Conservation (phyloP, 2,113 vertebrate genomes). For the Nansenia antarctica region DNA sequence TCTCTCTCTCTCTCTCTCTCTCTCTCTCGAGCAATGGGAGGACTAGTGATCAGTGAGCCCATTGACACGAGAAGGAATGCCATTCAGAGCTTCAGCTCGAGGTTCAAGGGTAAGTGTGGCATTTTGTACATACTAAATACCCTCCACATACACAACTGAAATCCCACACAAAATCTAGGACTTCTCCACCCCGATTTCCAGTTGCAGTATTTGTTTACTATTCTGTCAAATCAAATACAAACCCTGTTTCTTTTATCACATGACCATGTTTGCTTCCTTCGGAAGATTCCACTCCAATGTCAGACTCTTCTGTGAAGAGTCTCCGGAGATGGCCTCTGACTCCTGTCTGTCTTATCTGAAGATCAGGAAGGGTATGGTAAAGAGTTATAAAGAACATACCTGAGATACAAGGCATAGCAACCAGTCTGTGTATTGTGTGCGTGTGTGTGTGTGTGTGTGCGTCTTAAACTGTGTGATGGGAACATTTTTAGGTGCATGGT, state of each 20-base stretch:
- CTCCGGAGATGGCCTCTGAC: constrained; percentile 40
- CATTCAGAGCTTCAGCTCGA: constrained; percentile 32
- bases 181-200: neutral
- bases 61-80: constrained; percentile 38
- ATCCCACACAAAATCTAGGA: neutral
- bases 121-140: neutral
- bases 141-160: neutral
- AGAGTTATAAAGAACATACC: constrained; percentile 34
- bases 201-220: too few relatives aligned
- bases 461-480: constrained; percentile 2
- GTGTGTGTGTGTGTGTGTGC: constrained; percentile 6
- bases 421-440: neutral
- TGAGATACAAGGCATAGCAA: constrained; percentile 29
- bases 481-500: constrained; percentile 23
- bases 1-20: constrained; percentile 10
- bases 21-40: constrained; percentile 38
- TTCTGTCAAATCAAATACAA: neutral
- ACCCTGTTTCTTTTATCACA: neutral
- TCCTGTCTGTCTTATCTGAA: constrained; percentile 28
- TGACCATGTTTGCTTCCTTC: neutral
- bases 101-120: constrained; percentile 2
- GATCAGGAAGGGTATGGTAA: constrained; percentile 23
- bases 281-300: constrained; percentile 28
- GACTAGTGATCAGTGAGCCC: constrained; percentile 25
- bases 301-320: constrained; percentile 21